Evolutionary conservation across 2,888 invertebrate species (phyloP).

Genomic region (Aphrophora alni): DNA sequence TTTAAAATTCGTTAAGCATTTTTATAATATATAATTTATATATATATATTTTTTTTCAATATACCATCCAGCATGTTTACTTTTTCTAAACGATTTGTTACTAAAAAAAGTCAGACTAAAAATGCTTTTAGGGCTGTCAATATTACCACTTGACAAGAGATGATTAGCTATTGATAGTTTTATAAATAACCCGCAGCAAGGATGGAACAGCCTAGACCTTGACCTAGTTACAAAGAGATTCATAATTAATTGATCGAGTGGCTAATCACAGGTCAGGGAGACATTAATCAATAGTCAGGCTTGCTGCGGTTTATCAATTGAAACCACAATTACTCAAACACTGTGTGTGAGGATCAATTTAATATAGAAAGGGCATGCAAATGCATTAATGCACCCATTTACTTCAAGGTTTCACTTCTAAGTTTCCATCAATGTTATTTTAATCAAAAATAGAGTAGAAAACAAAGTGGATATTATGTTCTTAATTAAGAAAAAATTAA

Average conservation of each 20-base stretch:
- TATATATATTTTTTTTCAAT: too few species aligned
- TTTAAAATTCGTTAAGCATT: too few species aligned
- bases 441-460: too few species aligned
- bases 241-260: constrained; percentile 1
- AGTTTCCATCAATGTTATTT: neutral
- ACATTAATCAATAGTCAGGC: neutral
- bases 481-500: too few species aligned
- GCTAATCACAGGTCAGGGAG: neutral
- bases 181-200: neutral
- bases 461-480: too few species aligned
- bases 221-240: neutral
- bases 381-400: neutral
- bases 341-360: neutral
- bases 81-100: too few species aligned
- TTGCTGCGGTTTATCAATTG: neutral
- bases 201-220: neutral
- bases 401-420: neutral
- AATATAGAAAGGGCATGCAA: neutral
- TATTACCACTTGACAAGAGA: neutral
- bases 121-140: too few species aligned
- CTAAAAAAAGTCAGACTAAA: too few species aligned
- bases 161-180: neutral
- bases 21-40: too few species aligned
- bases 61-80: too few species aligned
- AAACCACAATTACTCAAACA: neutral